Conservation (phyloP, 2,888 invertebrate genomes). For the Melanophora roralis region DNA sequence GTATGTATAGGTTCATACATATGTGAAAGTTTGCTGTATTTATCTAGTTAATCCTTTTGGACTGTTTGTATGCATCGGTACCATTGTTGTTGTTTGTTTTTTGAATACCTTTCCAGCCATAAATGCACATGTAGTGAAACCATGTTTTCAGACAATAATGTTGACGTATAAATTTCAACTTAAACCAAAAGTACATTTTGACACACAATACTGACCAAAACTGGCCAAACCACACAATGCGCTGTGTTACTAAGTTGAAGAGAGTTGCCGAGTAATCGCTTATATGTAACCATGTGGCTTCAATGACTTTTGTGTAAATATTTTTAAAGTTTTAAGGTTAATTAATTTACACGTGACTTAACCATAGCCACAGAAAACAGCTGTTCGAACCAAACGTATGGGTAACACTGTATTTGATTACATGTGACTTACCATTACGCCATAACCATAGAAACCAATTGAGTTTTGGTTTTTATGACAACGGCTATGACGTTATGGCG, state of each 20-base stretch:
- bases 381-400: too few species aligned
- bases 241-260: constrained; percentile 20
- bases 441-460: too few species aligned
- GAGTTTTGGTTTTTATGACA: too few species aligned
- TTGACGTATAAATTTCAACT: constrained; percentile 62
- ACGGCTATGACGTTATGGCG: too few species aligned
- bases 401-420: too few species aligned
- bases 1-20: not conserved
- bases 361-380: too few species aligned
- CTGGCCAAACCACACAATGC: constrained; percentile 47
- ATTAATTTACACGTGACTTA: too few species aligned
- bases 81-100: constrained; percentile 26
- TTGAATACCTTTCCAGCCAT: constrained; percentile 14
- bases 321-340: too few species aligned
- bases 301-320: too few species aligned
- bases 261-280: constrained; percentile 34
- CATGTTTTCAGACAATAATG: constrained; percentile 61
- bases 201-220: constrained; percentile 54
- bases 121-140: constrained; percentile 47
- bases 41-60: constrained; percentile 49
- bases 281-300: too few species aligned
- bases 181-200: constrained; percentile 57
- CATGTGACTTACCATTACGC: too few species aligned
- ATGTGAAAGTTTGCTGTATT: constrained; percentile 5
- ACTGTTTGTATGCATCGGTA: constrained; percentile 46